These are phyloP conservation scores for Sarcophaga caerulescens DNA, from an alignment of 2,888 invertebrate species.

Conservation along the genomic window DNA sequence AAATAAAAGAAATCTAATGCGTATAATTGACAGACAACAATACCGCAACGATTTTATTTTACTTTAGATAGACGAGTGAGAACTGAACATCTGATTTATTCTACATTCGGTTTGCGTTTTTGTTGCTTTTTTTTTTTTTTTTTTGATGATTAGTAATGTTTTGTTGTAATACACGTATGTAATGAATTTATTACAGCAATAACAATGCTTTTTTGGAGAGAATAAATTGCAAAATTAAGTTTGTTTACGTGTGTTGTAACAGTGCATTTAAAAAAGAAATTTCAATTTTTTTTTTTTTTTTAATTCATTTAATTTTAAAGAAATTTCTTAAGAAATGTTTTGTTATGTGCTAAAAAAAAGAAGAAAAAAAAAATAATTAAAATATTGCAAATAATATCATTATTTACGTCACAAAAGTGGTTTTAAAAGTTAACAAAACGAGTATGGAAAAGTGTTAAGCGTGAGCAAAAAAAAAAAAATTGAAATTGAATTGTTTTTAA, in stretches of 20 bases:
- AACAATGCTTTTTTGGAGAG: neutral
- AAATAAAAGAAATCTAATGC: slow-evolving; percentile 1
- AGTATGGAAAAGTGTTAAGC: neutral
- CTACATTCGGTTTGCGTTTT: neutral
- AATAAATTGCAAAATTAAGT: neutral
- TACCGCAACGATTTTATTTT: neutral
- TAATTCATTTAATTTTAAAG: neutral
- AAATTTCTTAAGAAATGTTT: slow-evolving; percentile 9
- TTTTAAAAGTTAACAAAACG: neutral
- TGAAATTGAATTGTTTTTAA: neutral
- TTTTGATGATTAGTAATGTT: neutral
- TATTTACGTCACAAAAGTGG: slow-evolving; percentile 1
- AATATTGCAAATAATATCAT: slow-evolving; percentile 7
- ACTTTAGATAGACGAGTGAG: too few species aligned
- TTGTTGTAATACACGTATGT: slow-evolving; percentile 5
- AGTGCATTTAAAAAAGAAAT: neutral
- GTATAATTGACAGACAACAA: slow-evolving; percentile 23
- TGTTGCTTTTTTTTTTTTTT: neutral
- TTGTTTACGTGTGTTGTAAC: neutral
- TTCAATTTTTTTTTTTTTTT: too few species aligned
- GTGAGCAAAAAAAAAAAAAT: too few species aligned
- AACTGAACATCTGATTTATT: neutral
- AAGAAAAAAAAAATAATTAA: neutral
- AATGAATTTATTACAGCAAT: neutral
- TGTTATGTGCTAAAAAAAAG: neutral